Percentiles rank a stretch among this genome's conserved stretches.
phyloP scores from a whole-genome alignment of 2,797 vertebrate species.

The Stomatorhinus walkeri region DNA sequence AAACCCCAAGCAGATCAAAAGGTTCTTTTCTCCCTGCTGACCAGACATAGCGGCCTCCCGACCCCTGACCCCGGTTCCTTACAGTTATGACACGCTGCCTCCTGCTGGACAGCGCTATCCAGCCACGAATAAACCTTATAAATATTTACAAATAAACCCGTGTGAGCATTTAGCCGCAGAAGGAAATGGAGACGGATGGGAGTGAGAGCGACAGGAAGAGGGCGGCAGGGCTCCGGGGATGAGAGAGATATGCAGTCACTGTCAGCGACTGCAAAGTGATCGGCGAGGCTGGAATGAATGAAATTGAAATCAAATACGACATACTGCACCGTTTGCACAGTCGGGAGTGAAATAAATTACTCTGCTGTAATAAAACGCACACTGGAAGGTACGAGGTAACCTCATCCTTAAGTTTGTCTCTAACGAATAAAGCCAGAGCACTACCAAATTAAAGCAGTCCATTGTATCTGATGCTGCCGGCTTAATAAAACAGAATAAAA shows the following conservation, averaged over 20 bases:
- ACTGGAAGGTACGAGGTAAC: constrained; percentile 66
- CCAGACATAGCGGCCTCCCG: background rate
- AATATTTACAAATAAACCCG: background rate
- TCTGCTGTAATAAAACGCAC: constrained; percentile 59
- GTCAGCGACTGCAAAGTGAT: background rate
- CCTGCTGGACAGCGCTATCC: background rate
- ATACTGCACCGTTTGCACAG: background rate
- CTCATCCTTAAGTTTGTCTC: constrained; percentile 62
- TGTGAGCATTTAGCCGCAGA: background rate
- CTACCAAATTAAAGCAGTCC: constrained; percentile 63
- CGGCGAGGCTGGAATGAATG: background rate
- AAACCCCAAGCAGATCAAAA: background rate
- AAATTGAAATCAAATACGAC: background rate
- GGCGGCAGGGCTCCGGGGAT: background rate
- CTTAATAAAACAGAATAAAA: background rate
- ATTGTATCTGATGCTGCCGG: constrained; percentile 41
- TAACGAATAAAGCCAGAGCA: constrained; percentile 63
- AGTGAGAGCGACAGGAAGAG: background rate
- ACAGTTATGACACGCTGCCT: background rate
- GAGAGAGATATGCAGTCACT: background rate
- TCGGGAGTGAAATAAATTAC: constrained; percentile 44
- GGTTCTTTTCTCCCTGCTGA: background rate
- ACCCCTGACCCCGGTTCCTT: background rate
- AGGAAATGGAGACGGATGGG: background rate
- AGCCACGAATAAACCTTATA: too few species aligned